phyloP scores from a whole-genome alignment of 2,888 invertebrate species.

The Hipparchia sbordonii region DNA sequence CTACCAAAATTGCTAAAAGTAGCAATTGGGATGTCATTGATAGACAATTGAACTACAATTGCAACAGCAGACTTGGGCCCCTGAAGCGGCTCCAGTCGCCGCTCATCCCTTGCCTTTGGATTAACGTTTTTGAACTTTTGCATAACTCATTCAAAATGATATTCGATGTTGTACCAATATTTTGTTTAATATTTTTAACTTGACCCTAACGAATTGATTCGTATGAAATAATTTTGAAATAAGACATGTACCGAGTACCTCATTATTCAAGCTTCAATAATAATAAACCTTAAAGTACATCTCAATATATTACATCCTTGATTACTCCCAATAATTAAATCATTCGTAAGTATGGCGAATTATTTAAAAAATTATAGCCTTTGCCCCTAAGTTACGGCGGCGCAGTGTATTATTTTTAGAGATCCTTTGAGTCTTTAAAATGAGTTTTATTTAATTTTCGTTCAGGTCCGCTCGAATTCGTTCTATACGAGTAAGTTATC shows the following conservation, averaged over 20 bases:
- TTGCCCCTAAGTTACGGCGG: slow-evolving; percentile 23
- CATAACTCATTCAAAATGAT: too few relatives aligned
- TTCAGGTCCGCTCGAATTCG: too few relatives aligned
- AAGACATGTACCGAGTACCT: slow-evolving; percentile 5
- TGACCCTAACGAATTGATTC: neutral
- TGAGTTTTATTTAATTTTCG: neutral
- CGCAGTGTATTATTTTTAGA: slow-evolving; percentile 11
- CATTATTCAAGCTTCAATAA: slow-evolving; percentile 9
- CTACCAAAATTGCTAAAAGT: too few relatives aligned
- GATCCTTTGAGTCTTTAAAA: neutral
- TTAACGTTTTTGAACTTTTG: too few relatives aligned
- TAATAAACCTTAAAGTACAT: slow-evolving; percentile 15
- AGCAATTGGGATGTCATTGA: too few relatives aligned
- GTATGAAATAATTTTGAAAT: neutral
- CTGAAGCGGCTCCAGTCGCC: too few relatives aligned
- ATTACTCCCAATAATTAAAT: slow-evolving; percentile 23
- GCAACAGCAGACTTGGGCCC: too few relatives aligned
- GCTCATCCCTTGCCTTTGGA: too few relatives aligned
- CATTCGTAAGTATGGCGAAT: slow-evolving; percentile 24
- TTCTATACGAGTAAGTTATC: too few relatives aligned
- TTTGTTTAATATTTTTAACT: too few relatives aligned
- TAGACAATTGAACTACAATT: too few relatives aligned
- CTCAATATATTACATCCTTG: slow-evolving; percentile 20
- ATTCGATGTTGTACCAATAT: too few relatives aligned
- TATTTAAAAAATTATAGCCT: slow-evolving; percentile 24